phyloP scores from a whole-genome alignment of 2,888 invertebrate species.

The Drosophila multiciliata region DNA sequence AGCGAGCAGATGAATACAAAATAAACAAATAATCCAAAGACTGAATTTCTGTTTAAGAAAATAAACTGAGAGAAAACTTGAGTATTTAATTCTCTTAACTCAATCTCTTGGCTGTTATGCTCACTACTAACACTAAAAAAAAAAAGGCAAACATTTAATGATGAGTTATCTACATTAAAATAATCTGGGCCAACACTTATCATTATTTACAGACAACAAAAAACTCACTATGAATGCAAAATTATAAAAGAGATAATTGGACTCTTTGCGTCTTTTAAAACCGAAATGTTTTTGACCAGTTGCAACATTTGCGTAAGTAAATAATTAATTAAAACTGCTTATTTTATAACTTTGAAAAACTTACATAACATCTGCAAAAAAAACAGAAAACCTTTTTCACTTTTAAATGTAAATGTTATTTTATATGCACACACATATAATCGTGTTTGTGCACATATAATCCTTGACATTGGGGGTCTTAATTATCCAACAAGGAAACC shows the following conservation, averaged over 20 bases:
- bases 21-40: neutral
- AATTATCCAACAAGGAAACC: conserved; percentile 63
- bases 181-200: neutral
- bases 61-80: neutral
- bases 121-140: neutral
- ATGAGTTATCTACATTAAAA: neutral
- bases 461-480: conserved; percentile 67
- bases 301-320: neutral
- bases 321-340: conserved; percentile 16
- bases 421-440: conserved; percentile 1
- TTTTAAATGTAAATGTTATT: conserved; percentile 17
- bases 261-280: neutral
- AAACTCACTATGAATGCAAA: neutral
- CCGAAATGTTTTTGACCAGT: neutral
- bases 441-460: conserved; percentile 14
- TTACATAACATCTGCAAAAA: conserved; percentile 14
- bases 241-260: neutral
- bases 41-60: neutral
- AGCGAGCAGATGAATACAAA: neutral
- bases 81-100: neutral
- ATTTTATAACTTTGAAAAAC: neutral
- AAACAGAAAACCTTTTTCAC: conserved; percentile 23
- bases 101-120: neutral
- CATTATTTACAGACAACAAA: neutral
- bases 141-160: neutral